Evolutionary conservation across 2,888 invertebrate species (phyloP), one percentile per base, ranked within the genome.

Genomic region (Atethmia centrago): DNA sequence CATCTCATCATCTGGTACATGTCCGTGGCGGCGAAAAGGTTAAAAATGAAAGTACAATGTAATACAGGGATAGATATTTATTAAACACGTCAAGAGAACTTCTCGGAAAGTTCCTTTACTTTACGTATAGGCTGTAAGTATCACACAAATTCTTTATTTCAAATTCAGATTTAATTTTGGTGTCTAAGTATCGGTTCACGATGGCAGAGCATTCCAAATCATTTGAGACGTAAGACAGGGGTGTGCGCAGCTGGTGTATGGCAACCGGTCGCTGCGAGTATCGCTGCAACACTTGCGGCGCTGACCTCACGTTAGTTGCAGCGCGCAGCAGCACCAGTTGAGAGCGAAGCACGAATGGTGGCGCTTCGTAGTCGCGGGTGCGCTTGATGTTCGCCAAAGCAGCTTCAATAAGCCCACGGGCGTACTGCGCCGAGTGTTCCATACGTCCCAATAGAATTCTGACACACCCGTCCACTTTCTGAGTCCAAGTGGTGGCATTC

Each of bases 351-450:
- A 73, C 71, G 0, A 65, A 80, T 2, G 77, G 70, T 21, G 73
- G 63, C 0, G 55, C 25, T 0, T 62, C 73, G 77, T 89, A 84
- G 2, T 53, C n/a, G 9, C 87, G 84, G 5, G 78, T 83, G 47
- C 88, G 86, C 42, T 71, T 28, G 9, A 93, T 79, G 25, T 90
- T 86, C 7, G 78, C 80, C 73, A 91, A 88, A 1, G 92, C 90
- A 1, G 88, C 71, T 51, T 92, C 88, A 10, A 94, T 87, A 0
- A 90, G 70, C 16, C 85, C 86, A 28, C 88, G 87, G 0, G 88
- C 83, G 75, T 93, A 94, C 75, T 93, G 93, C 8, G 84, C 77
- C 0, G 94, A 91, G 62, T 91, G 87, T 0, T 88, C 69, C 0
- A 91, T 88, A 16, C 79, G 84, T 0, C 88, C 87, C 42, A 90